A percentile compares a stretch with the other conserved stretches of the same genome.
These are phyloP conservation scores for Platysteira castanea DNA, from an alignment of 2,113 vertebrate genomes.

Conservation along the genomic window DNA sequence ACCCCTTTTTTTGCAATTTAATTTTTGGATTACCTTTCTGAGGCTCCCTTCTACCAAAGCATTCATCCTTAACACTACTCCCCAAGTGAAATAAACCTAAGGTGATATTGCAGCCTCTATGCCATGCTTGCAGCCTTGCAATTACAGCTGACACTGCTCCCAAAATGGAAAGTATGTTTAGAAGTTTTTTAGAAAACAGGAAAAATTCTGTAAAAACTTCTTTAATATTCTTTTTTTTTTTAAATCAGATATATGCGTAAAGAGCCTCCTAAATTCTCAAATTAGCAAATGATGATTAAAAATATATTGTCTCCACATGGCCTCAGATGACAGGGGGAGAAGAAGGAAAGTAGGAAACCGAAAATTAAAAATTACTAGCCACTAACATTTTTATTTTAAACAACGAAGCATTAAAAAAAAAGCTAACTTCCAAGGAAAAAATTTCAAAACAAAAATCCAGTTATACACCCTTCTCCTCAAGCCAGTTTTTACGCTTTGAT, in stretches of 20 bases:
- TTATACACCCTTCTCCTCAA: background rate
- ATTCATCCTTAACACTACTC: background rate
- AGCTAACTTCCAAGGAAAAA: background rate
- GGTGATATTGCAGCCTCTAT: background rate
- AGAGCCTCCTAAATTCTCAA: background rate
- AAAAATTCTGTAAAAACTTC: background rate
- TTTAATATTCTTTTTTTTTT: background rate
- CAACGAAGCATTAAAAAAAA: background rate
- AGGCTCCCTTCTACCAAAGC: background rate
- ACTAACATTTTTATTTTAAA: background rate
- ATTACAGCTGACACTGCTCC: background rate
- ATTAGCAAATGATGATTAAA: background rate
- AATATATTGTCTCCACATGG: background rate
- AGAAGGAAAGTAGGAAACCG: background rate
- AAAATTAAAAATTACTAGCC: background rate
- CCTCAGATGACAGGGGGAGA: background rate
- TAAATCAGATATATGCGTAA: background rate
- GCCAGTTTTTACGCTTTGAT: background rate
- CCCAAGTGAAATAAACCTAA: background rate
- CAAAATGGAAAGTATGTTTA: background rate
- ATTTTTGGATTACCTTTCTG: background rate
- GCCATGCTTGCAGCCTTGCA: background rate
- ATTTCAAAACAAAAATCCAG: background rate
- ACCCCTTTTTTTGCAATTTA: background rate
- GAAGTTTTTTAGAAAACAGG: background rate